A percentile compares a stretch with the other conserved stretches of the same genome.
These are phyloP conservation scores for Lithobates pipiens DNA, from an alignment of 2,797 vertebrate genomes.

Conservation along the genomic window DNA sequence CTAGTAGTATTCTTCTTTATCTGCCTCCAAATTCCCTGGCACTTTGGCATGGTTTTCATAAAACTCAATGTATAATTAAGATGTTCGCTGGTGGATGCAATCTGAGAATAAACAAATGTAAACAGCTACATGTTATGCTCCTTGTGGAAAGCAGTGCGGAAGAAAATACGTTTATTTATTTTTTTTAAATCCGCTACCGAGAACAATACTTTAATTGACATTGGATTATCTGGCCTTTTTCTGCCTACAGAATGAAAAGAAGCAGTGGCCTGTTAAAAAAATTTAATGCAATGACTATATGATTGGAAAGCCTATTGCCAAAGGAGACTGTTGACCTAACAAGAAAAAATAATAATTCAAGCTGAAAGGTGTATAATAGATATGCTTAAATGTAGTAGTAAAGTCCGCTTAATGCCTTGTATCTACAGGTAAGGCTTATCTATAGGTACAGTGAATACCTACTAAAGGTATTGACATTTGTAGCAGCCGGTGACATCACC, in stretches of 20 bases:
- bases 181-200: conserved; percentile 11
- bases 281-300: not conserved
- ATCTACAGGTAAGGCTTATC: no score
- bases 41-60: conserved; percentile 38
- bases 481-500: no score
- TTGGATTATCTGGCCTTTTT: conserved; percentile 27
- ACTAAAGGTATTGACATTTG: no score
- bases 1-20: conserved; percentile 22
- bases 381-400: not conserved
- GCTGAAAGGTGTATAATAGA: not conserved
- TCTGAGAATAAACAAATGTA: conserved; percentile 48
- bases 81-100: conserved; percentile 38
- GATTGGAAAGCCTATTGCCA: not conserved
- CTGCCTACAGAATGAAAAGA: conserved; percentile 3
- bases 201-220: conserved; percentile 47
- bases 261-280: not conserved
- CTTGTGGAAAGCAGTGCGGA: conserved; percentile 8
- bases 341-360: not conserved
- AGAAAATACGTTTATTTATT: conserved; percentile 34
- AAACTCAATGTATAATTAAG: conserved; percentile 52
- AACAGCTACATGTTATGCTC: conserved; percentile 15
- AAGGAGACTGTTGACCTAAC: not conserved
- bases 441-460: no score
- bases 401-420: no score
- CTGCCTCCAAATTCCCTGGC: conserved; percentile 2